Base-by-base conservation (phyloP, 2,113 vertebrate species). In the Lepus americanus region DNA sequence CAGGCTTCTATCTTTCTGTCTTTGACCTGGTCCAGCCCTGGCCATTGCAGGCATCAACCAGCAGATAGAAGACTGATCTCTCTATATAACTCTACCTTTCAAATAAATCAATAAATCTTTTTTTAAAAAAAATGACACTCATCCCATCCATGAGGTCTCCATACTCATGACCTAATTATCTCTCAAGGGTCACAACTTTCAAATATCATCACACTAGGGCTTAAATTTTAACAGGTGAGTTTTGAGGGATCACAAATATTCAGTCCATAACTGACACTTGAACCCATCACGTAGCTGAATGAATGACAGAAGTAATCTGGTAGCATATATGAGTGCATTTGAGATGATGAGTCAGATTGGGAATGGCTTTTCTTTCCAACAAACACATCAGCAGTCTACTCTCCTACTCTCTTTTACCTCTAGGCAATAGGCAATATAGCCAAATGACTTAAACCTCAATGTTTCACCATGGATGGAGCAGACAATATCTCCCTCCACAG, bases 401-500 rank as follows among this genome's bases (percentile, higher is more conserved):
- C 39, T 39, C 44, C 44, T 44, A 44, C 39, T 84, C 19, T 88
- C 51, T 20, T 88, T 87, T 77, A 59, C 49, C 78, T 53, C 33
- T 5, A 89, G 44, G 61, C 33, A 79, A 59, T 3, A 82, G 86
- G 53, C 74, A 73, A 36, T 25, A 16, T 20, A 77, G 70, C 59
- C 84, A 84, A 87, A 81, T n/a, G 51, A n/a, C 10, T 85, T 83
- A 80, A 94, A 90, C 87, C 44, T 89, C 86, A 74, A 80, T 87
- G 79, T n/a, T 80, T 95, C 31, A 23, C 84, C 53, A 84, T 29
- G 9, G 31, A 61, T n/a, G 81, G 67, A 88, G 6, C 6, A 83
- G 63, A 77, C 27, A 89, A 87, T 80, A 49, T 79, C 73, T 90
- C 27, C 66, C 36, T 55, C 80, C 36, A 36, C 51, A 82, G 39